Base-by-base conservation (phyloP, 2,797 vertebrate genomes). In the Sylvia borin region DNA sequence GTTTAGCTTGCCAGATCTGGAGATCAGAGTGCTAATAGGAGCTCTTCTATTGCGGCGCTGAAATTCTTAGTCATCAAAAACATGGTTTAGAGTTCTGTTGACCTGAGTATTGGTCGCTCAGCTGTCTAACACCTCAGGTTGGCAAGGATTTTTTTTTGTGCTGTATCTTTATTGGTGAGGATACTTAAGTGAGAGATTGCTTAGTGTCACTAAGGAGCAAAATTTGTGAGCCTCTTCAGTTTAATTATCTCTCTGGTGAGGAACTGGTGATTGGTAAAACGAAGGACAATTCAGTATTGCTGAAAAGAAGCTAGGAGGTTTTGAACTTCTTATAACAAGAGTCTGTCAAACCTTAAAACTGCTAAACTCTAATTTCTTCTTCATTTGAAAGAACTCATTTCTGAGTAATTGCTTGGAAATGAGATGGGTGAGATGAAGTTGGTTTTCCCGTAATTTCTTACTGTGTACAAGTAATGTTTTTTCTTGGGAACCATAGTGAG, bases 41-140 rank as follows among this genome's bases (percentile, higher is more conserved):
- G 67, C 45, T 74, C 60, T 88, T 90, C 31, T 67, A 43, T 90
- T 61, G 9, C 79, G 85, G 84, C 74, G 25, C 32, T 92, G 64
- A 84, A 76, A 66, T 71, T 90, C 76, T 50, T 87, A 36, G n/a
- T 96, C 68, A 83, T 90, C 12, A 55, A 20, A 95, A 84, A 58
- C 13, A 4, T 61, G 67, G 48, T 89, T 95, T 88, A 58, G 64
- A 53, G 47, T 91, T 88, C 62, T 81, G 47, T 88, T 93, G 54
- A 70, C 51, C 53, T 86, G 34, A 79, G 25, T 67, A 42, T 64
- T 74, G 75, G 27, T 91, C 45, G 25, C 24, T 80, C 27, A 53
- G 29, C 45, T 32, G 2, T 84, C 40, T 81, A 64, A 86, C 61
- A 48, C 25, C 48, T 81, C 83, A 93, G 60, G 29, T 36, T 95